A percentile compares a stretch with the other conserved stretches of the same genome.
Evolutionary conservation across 2,888 invertebrate species (phyloP).

Genomic region (Heliconius cydno): DNA sequence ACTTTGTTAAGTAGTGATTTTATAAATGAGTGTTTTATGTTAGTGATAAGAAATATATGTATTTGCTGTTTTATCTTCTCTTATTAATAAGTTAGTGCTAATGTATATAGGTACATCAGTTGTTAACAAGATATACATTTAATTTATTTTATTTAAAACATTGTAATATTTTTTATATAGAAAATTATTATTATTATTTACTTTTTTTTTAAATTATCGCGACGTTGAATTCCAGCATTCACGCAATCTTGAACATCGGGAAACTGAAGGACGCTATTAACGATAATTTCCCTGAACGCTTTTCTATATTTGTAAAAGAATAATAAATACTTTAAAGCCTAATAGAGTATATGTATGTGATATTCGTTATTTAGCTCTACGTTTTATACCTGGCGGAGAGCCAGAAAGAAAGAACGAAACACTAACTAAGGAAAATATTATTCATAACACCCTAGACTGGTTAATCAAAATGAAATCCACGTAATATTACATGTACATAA

Average conservation of each 20-base stretch:
- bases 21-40: slow-evolving; percentile 42
- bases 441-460: too few species aligned
- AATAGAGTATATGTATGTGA: too few species aligned
- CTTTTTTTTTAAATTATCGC: too few species aligned
- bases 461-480: too few species aligned
- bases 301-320: too few species aligned
- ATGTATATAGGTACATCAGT: slow-evolving; percentile 9
- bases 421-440: too few species aligned
- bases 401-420: too few species aligned
- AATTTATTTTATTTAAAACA: background rate
- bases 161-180: background rate
- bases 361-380: too few species aligned
- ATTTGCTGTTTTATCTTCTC: slow-evolving; percentile 13
- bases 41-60: slow-evolving; percentile 28
- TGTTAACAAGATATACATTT: background rate
- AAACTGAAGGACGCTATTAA: background rate
- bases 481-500: too few species aligned
- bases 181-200: background rate
- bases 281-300: background rate
- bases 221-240: too few species aligned
- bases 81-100: slow-evolving; percentile 8
- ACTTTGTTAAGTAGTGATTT: slow-evolving; percentile 49
- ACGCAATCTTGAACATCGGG: background rate
- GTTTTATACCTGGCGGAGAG: too few species aligned
- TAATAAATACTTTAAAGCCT: too few species aligned